Base-by-base conservation (phyloP, 2,888 invertebrate genomes). In the Embidobia sp. region DNA sequence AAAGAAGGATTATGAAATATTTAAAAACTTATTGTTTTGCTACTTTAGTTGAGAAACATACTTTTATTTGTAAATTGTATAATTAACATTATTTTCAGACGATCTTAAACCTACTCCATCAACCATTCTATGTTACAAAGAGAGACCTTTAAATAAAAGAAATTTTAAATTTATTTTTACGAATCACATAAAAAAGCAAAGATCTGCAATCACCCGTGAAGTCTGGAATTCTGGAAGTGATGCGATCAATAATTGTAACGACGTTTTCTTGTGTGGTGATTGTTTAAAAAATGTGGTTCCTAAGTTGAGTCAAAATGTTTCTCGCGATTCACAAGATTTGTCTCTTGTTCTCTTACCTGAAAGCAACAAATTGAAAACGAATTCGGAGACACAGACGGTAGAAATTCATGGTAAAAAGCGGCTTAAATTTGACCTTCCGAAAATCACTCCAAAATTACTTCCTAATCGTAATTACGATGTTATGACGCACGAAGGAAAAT, bases 191-290 rank as follows among this genome's bases (percentile, higher is more conserved):
- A 15, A 15, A 83, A 2, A 69, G 4, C 8, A 6, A 4, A 22
- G 6, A 22, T 22, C 6, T 22, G 22, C 22, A 22, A 22, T 4
- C 22, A 22, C 4, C 3, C 3, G 3, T 6, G 22, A 22, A 22
- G 6, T 4, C 6, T 4, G 6, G 22, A 3, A 6, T 11, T 37
- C 37, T 15, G 40, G 18, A 86, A 72, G 61, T 75, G 73, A 11
- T 84, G 78, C 75, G 82, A 76, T 74, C 87, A 88, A 88, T 42
- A 69, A 69, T 66, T 10, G 42, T 48, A 15, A 37, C 10, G 37
- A 37, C 6, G 15, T 37, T 15, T 6, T 37, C 1, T 5, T 37
- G 2, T 37, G 37, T 15, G 15, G 3, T 15, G 10, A 15, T 10
- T 37, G 37, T 37, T 7, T 37, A 15, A 37, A 13, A 4, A 37